Evolutionary conservation across 2,888 invertebrate species (phyloP).

Genomic region (Epinotia demarniana): DNA sequence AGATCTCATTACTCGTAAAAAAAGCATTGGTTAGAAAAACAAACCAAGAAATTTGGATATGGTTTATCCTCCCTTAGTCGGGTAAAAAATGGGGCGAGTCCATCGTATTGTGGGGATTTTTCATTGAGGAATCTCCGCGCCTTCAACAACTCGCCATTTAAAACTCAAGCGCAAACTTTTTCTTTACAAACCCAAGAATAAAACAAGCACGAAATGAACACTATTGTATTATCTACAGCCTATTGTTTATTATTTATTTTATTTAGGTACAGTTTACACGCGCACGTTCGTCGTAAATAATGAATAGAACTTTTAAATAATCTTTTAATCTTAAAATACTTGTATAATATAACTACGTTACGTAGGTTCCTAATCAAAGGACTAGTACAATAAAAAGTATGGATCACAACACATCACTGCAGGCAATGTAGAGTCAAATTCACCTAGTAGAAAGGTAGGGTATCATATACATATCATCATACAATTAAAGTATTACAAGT

Average conservation of each 20-base stretch:
- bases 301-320: conserved; percentile 54
- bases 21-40: background rate
- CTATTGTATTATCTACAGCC: conserved; percentile 37
- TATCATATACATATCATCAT: conserved; percentile 38
- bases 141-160: conserved; percentile 1
- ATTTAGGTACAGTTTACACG: conserved; percentile 68
- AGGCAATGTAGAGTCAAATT: conserved; percentile 43
- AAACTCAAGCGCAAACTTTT: conserved; percentile 20
- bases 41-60: background rate
- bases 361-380: conserved; percentile 42
- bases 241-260: conserved; percentile 47
- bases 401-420: conserved; percentile 55
- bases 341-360: conserved; percentile 42
- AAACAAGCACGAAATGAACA: conserved; percentile 37
- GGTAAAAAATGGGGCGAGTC: background rate
- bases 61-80: background rate
- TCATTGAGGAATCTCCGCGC: conserved; percentile 1
- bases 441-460: conserved; percentile 40
- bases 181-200: conserved; percentile 29
- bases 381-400: conserved; percentile 49
- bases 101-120: background rate
- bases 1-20: background rate
- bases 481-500: conserved; percentile 38
- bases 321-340: conserved; percentile 44
- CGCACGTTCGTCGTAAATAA: conserved; percentile 58